Evolutionary conservation across 2,888 invertebrate genomes (phyloP).

Genomic region (Nebria brevicollis): DNA sequence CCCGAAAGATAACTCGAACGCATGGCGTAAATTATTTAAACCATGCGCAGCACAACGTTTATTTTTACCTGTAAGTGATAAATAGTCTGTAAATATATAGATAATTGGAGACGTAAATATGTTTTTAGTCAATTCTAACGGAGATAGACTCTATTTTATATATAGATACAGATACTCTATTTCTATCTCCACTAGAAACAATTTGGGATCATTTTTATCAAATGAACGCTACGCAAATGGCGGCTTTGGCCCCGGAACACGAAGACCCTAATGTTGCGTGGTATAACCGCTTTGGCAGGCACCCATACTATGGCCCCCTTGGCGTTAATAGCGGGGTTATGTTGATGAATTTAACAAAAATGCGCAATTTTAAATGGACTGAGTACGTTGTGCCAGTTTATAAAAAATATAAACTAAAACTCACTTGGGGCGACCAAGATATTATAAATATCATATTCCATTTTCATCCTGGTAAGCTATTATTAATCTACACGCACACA

Average conservation of each 20-base stretch:
- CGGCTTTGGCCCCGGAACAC: conserved; percentile 88
- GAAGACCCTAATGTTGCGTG: conserved; percentile 93
- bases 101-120: conserved; percentile 40
- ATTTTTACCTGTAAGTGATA: conserved; percentile 85
- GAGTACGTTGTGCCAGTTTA: conserved; percentile 86
- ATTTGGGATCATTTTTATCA: conserved; percentile 84
- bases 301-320: conserved; percentile 90
- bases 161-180: conserved; percentile 91
- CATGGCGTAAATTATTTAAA: conserved; percentile 91
- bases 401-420: conserved; percentile 83
- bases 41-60: conserved; percentile 94
- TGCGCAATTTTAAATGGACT: conserved; percentile 88
- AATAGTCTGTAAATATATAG: not conserved
- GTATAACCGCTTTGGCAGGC: conserved; percentile 95
- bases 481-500: not conserved
- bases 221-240: conserved; percentile 88
- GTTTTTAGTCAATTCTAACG: conserved; percentile 76
- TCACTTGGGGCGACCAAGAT: conserved; percentile 99
- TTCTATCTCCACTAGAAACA: conserved; percentile 83
- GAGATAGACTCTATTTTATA: conserved; percentile 89
- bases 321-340: conserved; percentile 97
- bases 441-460: conserved; percentile 91
- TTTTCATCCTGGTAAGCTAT: conserved; percentile 74
- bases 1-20: conserved; percentile 76
- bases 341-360: conserved; percentile 95